Evolutionary conservation across 2,113 vertebrate species (phyloP), one percentile per base, ranked within the genome.

Genomic region (Mesembrinibis cayennensis): DNA sequence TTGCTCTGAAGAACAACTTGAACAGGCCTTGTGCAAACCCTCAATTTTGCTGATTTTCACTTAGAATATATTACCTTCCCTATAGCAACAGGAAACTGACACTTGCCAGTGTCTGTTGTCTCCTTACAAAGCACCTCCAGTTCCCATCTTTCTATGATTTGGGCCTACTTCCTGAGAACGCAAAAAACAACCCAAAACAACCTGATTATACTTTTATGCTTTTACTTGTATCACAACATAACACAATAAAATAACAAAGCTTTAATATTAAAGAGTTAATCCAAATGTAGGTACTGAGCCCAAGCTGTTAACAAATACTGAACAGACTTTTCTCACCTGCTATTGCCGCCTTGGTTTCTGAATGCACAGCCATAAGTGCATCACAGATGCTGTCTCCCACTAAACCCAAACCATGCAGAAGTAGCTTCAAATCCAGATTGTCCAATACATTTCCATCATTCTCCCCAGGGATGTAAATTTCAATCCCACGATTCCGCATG

Each of bases 401-500:
- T 93, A 99, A 97, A 34, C 99, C 99, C 21, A 98, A 96, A 26
- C 98, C 98, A 97, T 99, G 99, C 62, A 99, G 97, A 40, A 99
- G 93, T 52, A 98, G 98, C 97, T 99, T 99, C 79, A 99, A 82
- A 97, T 99, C 99, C 84, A 98, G 96, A 10, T 59, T 82, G 92
- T 99, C 99, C 97, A 98, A 97, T 77, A 91, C 87, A 32, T 89
- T 90, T 13, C 97, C 98, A 91, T 99, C 98, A 2, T 96, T 97
- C 82, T 99, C 99, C 61, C 98, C 99, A 17, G 99, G 98, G 96
- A 99, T 95, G 92, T 99, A 99, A 56, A 99, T 95, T 97, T 99
- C 99, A 90, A 99, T 98, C 32, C 99, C 99, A 91, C 99, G 98
- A 97, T 99, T 99, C 93, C 99, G 97, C 99, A 99, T 99, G 62